Percentiles rank a stretch among this genome's conserved stretches.
Conservation (phyloP, 2,113 vertebrate species). For the Prietella phreatophila region DNA sequence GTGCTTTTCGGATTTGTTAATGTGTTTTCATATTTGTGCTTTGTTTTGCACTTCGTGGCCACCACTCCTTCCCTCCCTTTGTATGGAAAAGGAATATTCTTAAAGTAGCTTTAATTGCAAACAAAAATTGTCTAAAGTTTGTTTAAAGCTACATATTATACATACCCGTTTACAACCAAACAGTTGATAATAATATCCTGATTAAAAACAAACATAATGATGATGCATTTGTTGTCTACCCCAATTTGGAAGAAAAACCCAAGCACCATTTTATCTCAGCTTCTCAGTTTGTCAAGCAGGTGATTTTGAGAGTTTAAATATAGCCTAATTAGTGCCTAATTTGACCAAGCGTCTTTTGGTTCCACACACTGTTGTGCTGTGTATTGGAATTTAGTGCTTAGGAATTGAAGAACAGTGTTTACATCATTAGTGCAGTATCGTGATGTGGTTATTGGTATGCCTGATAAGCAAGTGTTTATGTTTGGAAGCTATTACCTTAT, state of each 20-base stretch:
- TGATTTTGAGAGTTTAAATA: background rate
- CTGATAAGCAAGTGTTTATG: background rate
- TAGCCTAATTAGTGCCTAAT: conserved; percentile 1
- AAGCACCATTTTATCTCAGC: background rate
- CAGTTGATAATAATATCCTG: background rate
- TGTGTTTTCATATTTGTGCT: no score
- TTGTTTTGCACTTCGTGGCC: no score
- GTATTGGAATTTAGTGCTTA: background rate
- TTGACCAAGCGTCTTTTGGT: background rate
- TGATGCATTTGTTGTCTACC: background rate
- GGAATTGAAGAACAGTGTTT: background rate
- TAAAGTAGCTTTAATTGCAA: background rate
- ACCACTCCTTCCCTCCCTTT: background rate
- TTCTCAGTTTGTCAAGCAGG: background rate
- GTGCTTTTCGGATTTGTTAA: no score
- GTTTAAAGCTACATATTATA: background rate
- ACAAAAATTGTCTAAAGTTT: background rate
- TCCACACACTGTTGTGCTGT: background rate
- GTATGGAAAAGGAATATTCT: background rate
- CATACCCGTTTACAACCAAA: background rate
- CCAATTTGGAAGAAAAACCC: background rate
- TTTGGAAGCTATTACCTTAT: background rate
- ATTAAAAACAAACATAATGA: background rate
- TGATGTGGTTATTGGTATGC: background rate
- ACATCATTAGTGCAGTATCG: background rate